These are phyloP conservation scores for Bombyx mori DNA, from an alignment of 1,140 invertebrate species.

Conservation along the genomic window DNA sequence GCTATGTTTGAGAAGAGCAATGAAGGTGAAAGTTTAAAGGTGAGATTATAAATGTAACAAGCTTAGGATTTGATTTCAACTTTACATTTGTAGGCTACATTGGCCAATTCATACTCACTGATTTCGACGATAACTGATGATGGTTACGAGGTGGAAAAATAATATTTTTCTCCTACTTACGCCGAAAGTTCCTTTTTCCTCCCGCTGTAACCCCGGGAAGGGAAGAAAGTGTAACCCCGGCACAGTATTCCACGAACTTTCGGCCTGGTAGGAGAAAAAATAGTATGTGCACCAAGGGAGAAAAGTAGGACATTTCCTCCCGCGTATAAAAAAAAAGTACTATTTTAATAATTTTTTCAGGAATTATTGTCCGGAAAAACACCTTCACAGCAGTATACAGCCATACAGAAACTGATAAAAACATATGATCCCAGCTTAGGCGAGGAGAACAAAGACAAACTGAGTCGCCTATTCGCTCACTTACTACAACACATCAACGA, in stretches of 20 bases:
- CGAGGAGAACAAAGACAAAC: conserved; percentile 82
- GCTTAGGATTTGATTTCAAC: no score
- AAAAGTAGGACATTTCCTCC: no score
- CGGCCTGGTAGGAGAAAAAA: no score
- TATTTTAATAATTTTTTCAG: conserved; percentile 36
- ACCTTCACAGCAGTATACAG: conserved; percentile 75
- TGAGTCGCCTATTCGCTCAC: conserved; percentile 80
- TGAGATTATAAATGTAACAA: conserved; percentile 11
- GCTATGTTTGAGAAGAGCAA: conserved; percentile 40
- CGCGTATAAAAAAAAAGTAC: neutral
- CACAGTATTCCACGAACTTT: no score
- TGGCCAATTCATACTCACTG: no score
- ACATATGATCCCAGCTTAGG: conserved; percentile 85
- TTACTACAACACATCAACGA: conserved; percentile 84
- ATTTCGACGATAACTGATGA: no score
- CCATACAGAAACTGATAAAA: conserved; percentile 88
- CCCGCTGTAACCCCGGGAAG: neutral
- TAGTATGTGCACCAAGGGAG: no score
- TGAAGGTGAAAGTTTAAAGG: conserved; percentile 45
- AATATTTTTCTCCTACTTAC: no score
- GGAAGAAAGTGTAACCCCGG: neutral
- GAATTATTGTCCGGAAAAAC: conserved; percentile 75
- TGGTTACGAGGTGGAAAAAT: no score
- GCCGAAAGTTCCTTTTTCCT: no score
- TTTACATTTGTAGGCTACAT: neutral